phyloP scores from a whole-genome alignment of 2,888 invertebrate species.

The Diloba caeruleocephala region DNA sequence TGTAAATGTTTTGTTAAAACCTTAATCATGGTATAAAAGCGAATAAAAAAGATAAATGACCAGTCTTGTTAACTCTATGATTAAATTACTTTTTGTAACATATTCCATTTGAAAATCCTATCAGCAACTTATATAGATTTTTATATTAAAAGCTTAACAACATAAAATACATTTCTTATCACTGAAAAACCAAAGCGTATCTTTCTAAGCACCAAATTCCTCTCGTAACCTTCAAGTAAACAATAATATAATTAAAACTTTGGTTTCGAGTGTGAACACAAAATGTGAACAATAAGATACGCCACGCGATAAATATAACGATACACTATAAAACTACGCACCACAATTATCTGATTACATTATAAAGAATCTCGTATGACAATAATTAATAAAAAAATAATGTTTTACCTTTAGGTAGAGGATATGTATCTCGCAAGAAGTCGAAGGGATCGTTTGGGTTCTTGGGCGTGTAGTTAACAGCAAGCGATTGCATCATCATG shows the following conservation, averaged over 20 bases:
- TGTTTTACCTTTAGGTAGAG: conserved; percentile 78
- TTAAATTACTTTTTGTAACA: too few relatives aligned
- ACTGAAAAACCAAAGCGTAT: conserved; percentile 7
- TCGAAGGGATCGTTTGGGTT: conserved; percentile 78
- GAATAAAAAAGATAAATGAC: not conserved
- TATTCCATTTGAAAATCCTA: too few relatives aligned
- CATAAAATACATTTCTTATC: conserved; percentile 7
- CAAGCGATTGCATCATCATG: conserved; percentile 75
- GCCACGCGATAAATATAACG: conserved; percentile 9
- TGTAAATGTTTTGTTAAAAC: not conserved
- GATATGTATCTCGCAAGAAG: conserved; percentile 79
- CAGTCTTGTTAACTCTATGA: too few relatives aligned
- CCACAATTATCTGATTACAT: conserved; percentile 14
- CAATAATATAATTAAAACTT: conserved; percentile 50
- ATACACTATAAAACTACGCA: conserved; percentile 10
- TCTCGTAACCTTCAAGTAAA: conserved; percentile 29
- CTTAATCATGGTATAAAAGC: not conserved
- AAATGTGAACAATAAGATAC: conserved; percentile 40
- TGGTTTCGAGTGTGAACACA: conserved; percentile 8
- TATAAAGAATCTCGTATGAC: conserved; percentile 3
- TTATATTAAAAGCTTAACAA: too few relatives aligned
- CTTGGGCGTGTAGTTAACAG: conserved; percentile 65
- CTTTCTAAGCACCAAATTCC: conserved; percentile 18
- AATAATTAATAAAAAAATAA: not conserved
- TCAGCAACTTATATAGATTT: too few relatives aligned